phyloP scores from a whole-genome alignment of 2,113 vertebrate species.

The Tylochromis polylepis region DNA sequence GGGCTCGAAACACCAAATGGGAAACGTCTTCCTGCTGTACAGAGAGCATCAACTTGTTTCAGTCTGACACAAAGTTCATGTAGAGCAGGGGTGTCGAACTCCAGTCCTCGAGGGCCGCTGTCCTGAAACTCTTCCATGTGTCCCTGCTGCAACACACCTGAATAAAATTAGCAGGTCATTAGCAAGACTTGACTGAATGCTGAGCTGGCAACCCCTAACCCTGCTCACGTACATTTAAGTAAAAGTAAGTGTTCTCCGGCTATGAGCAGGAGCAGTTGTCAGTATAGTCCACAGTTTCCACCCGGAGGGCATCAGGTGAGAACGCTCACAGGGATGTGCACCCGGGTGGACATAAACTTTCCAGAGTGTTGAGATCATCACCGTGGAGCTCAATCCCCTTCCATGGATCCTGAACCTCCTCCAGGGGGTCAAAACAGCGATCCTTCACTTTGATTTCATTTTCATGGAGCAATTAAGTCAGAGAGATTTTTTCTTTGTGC shows the following conservation, averaged over 20 bases:
- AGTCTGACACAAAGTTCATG: not conserved
- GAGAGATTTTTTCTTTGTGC: accelerated
- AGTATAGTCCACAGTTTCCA: not conserved
- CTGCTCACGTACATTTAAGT: too few species aligned
- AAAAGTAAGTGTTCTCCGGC: too few species aligned
- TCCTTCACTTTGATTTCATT: not conserved
- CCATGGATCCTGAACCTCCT: not conserved
- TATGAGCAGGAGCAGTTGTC: not conserved
- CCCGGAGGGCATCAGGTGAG: accelerated
- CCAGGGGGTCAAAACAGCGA: not conserved
- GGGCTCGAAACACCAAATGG: too few species aligned
- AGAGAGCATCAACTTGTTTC: not conserved
- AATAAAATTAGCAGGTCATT: too few species aligned
- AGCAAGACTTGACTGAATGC: too few species aligned
- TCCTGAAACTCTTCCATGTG: too few species aligned
- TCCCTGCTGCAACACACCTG: too few species aligned
- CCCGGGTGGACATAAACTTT: not conserved
- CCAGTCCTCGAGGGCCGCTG: too few species aligned
- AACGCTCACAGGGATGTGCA: not conserved
- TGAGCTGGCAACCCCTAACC: too few species aligned
- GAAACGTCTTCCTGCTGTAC: not conserved
- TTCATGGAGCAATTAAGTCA: not conserved
- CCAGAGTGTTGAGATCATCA: not conserved
- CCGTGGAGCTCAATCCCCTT: not conserved
- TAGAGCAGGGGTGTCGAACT: too few species aligned